Evolutionary conservation across 2,797 vertebrate genomes (phyloP).

Genomic region (Nyctibius grandis): DNA sequence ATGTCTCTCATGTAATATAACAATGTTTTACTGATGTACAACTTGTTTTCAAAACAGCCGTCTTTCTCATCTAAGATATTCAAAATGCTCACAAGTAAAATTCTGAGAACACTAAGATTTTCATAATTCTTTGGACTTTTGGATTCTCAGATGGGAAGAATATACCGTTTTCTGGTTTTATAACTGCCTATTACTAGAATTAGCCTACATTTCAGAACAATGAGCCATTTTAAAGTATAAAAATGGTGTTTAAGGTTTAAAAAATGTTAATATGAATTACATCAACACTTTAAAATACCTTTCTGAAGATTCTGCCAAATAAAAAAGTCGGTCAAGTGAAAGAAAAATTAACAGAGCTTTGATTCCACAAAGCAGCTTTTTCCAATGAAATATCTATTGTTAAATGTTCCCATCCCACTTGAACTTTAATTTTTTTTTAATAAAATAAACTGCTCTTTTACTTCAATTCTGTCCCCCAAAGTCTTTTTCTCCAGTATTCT

Average conservation of each 20-base stretch:
- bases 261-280: not conserved
- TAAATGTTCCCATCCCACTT: not conserved
- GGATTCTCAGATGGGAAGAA: not conserved
- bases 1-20: not conserved
- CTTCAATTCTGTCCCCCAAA: not conserved
- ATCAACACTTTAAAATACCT: not conserved
- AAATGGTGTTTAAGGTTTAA: not conserved
- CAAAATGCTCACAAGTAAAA: not conserved
- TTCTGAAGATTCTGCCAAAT: not conserved
- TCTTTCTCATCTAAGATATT: not conserved
- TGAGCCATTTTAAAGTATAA: not conserved
- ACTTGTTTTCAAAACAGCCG: not conserved
- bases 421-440: not conserved
- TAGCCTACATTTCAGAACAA: not conserved
- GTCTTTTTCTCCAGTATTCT: not conserved
- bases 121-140: not conserved
- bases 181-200: not conserved
- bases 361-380: not conserved
- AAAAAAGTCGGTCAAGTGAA: not conserved
- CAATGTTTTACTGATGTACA: not conserved
- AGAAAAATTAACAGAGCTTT: not conserved
- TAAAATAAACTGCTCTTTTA: not conserved
- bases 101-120: not conserved
- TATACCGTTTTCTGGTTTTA: not conserved
- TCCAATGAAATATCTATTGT: not conserved